phyloP scores from a whole-genome alignment of 1,140 invertebrate species.

The Solenopsis invicta region DNA sequence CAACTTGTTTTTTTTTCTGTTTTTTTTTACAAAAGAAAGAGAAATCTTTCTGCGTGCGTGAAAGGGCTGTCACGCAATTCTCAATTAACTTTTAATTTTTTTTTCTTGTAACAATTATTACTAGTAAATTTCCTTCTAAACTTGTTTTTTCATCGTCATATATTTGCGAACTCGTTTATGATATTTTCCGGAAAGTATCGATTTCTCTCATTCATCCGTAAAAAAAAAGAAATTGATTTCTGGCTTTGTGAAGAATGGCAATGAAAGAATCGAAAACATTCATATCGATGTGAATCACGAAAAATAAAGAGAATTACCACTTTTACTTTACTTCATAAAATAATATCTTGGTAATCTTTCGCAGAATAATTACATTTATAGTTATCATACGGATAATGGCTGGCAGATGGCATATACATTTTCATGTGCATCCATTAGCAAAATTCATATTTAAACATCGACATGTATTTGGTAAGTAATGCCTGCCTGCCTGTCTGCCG shows the following conservation, averaged over 20 bases:
- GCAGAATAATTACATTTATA: neutral
- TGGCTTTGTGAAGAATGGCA: neutral
- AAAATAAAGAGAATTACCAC: neutral
- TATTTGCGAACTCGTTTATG: neutral
- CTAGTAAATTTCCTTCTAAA: neutral
- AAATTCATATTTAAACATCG: constrained; percentile 52
- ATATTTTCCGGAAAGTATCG: neutral
- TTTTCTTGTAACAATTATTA: neutral
- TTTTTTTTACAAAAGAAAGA: neutral
- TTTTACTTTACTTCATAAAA: constrained; percentile 10
- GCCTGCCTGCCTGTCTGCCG: neutral
- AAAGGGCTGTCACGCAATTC: neutral
- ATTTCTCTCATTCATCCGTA: neutral
- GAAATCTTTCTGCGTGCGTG: neutral
- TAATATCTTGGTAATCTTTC: neutral
- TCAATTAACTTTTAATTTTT: neutral
- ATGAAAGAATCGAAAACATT: neutral
- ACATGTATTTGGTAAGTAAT: constrained; percentile 21
- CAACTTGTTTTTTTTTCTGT: neutral
- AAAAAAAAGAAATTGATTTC: neutral
- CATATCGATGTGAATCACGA: neutral
- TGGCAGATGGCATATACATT: constrained; percentile 4
- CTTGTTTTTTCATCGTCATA: neutral
- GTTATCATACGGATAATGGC: constrained; percentile 24
- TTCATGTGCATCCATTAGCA: constrained; percentile 36